Evolutionary conservation across 2,888 invertebrate genomes (phyloP), one percentile per base, ranked within the genome.

Genomic region (Megalurothrips usitatus): DNA sequence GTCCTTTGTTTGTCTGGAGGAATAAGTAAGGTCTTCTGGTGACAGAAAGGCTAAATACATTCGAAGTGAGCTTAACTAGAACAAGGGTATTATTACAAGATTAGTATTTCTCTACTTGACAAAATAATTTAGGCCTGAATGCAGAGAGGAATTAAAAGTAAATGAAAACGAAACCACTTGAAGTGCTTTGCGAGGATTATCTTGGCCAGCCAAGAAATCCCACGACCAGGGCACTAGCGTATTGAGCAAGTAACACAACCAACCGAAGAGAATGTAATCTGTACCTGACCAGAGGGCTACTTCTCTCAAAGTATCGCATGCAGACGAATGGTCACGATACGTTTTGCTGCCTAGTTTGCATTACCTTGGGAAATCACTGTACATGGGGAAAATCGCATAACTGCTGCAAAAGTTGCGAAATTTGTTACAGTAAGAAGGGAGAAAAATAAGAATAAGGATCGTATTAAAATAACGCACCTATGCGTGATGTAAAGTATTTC

Each of bases 191-290:
- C 68, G 68, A 10, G 68, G 68, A 75, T 58, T 43, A 58, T 58
- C 58, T 75, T 75, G 68, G 68, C 68, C 68, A 26, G 68, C 68
- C 68, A 75, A 75, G 68, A 4, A 58, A 75, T 75, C 0, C 58
- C 58, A 0, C 58, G 58, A 58, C 58, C 58, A 58, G 58, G 6
- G 17, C 58, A 58, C 58, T n/a, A 58, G 12, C 26, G 23, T 12
- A 26, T 75, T 75, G 68, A 75, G 68, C 68, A 75, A 75, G 68
- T n/a, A 26, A 75, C 12, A 75, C 68, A 75, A 75, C 26, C 68
- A 26, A 58, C n/a, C 17, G 58, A 58, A 6, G 58, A 17, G 6
- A 43, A 43, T 43, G 34, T 43, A 43, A 43, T 43, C 34, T 43
- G 34, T 43, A 43, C 6, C 34, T 43, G 34, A 43, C 34, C 34